Evolutionary conservation across 2,797 vertebrate species (phyloP).

Genomic region (Sorex maritimensis): DNA sequence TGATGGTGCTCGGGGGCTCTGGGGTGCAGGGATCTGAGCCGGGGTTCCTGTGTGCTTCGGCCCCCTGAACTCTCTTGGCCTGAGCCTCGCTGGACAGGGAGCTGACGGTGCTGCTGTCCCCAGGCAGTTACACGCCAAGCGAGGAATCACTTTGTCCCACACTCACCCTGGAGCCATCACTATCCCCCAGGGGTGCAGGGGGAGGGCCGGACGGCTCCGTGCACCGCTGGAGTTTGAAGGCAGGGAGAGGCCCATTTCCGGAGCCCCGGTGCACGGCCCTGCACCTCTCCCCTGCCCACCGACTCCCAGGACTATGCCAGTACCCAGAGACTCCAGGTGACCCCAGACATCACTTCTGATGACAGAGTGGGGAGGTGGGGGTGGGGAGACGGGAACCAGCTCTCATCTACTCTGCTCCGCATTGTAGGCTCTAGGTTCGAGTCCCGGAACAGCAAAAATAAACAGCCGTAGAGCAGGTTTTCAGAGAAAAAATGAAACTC

Average conservation of each 20-base stretch:
- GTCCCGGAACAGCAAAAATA: too few relatives aligned
- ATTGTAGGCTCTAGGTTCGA: too few relatives aligned
- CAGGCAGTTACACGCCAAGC: neutral
- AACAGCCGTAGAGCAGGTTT: constrained; percentile 26
- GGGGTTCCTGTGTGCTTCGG: too few relatives aligned
- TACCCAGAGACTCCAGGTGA: neutral
- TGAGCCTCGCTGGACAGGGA: too few relatives aligned
- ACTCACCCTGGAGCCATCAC: neutral
- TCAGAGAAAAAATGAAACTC: neutral
- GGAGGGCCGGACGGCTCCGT: too few relatives aligned
- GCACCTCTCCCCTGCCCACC: neutral
- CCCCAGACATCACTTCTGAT: neutral
- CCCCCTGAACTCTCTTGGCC: too few relatives aligned
- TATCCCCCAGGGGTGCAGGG: neutral
- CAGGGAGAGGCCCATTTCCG: neutral
- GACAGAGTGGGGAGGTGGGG: neutral
- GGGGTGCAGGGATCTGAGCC: neutral
- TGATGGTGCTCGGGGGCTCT: too few relatives aligned
- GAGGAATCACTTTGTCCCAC: constrained; percentile 23
- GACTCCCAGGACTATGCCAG: neutral
- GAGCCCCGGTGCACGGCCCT: neutral
- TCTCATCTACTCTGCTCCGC: neutral
- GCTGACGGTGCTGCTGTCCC: neutral
- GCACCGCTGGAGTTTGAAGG: constrained; percentile 8
- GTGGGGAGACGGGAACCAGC: neutral